Evolutionary conservation across 2,888 invertebrate genomes (phyloP), one percentile per base, ranked within the genome.

Genomic region (Nemapogon koenigi): DNA sequence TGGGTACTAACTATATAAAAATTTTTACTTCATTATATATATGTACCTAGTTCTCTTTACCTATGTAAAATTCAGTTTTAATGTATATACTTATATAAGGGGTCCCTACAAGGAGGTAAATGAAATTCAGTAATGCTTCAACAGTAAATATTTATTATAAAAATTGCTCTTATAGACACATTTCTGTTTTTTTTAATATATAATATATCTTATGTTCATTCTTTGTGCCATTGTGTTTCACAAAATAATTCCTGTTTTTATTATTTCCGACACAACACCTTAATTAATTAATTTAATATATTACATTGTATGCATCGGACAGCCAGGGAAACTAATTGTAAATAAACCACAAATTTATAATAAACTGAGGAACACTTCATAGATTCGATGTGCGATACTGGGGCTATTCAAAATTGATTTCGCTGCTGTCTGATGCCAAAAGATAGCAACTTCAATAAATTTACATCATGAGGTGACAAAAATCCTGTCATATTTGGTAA

Each of bases 131-230:
- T 51, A 45, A 65, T 78, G 35, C 76, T 63, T 76, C 78, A 78
- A 78, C 78, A 78, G 78, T 78, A 78, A 78, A 78, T 78, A 78
- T 78, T 78, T 78, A 78, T 78, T 78, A 78, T 78, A 78, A 78
- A 78, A 78, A 78, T 76, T 78, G 76, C 75, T 76, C 72, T 75
- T 76, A 78, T 78, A 78, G 75, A 59, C 75, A 78, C 76, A 76
- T 78, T 76, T 76, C 72, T 75, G 73, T 73, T 73, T 71, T n/a
- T n/a, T 70, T 75, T 75, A 75, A 72, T 73, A 75, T 75, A 78
- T 76, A 78, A 78, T 76, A 78, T 76, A 78, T 25, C 73, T 73
- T 76, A 75, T 72, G 71, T 73, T 72, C 67, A 73, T 73, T 68
- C 67, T 78, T 78, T 78, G 78, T 76, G 78, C 78, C 78, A 76